Conservation (phyloP, 2,113 vertebrate species). For the Myotis yumanensis region DNA sequence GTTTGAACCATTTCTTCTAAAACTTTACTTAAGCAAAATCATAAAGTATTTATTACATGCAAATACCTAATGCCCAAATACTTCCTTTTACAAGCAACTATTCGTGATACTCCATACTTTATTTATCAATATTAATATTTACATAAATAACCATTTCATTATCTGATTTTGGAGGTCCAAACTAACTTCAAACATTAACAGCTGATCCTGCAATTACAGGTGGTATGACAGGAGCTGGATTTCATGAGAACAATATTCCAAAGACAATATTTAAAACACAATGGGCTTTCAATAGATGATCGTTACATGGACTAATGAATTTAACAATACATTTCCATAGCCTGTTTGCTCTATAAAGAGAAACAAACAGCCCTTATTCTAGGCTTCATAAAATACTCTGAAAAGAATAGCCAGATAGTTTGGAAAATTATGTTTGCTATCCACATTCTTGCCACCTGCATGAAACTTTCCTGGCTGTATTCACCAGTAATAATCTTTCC, state of each 20-base stretch:
- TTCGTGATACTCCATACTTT: not conserved
- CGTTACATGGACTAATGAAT: not conserved
- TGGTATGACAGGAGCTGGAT: not conserved
- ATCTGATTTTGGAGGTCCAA: not conserved
- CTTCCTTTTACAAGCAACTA: not conserved
- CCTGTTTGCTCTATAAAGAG: not conserved
- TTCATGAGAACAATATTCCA: not conserved
- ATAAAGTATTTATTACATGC: not conserved
- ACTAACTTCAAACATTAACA: not conserved
- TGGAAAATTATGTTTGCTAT: conserved; percentile 38
- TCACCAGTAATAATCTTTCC: not conserved
- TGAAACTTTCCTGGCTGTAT: conserved; percentile 43
- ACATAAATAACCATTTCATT: not conserved
- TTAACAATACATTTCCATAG: not conserved
- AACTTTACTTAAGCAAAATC: not conserved
- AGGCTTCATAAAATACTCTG: not conserved
- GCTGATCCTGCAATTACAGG: not conserved
- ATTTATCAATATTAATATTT: not conserved
- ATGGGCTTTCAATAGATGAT: not conserved
- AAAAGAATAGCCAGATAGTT: not conserved
- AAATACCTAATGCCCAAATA: not conserved
- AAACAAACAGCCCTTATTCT: conserved; percentile 7
- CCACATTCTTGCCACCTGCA: conserved; percentile 50
- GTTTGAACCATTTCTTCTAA: not conserved
- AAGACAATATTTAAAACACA: not conserved